Evolutionary conservation across 1,140 invertebrate genomes (phyloP).

Genomic region (Samia ricini): DNA sequence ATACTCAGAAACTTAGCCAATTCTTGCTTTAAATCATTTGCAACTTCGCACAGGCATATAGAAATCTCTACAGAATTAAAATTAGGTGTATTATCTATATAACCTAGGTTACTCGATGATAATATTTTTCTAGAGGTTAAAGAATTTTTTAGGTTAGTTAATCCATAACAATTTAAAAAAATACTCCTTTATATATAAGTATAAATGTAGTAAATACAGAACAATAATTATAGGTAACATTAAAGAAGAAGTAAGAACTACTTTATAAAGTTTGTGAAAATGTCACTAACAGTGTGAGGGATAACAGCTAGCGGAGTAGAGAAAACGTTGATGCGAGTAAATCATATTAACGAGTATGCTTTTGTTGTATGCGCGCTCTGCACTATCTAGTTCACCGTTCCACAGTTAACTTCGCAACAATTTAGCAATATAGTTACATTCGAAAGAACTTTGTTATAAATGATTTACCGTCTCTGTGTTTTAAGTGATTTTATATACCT

Average conservation of each 20-base stretch:
- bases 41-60: too few species aligned
- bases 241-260: slow-evolving; percentile 15
- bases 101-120: too few species aligned
- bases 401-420: slow-evolving; percentile 37
- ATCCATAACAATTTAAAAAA: too few species aligned
- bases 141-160: too few species aligned
- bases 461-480: neutral
- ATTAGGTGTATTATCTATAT: too few species aligned
- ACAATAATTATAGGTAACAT: too few species aligned
- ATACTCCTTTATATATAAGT: too few species aligned
- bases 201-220: too few species aligned
- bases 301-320: slow-evolving; percentile 20
- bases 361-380: slow-evolving; percentile 24
- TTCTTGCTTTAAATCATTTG: too few species aligned
- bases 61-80: too few species aligned
- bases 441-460: neutral
- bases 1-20: too few species aligned
- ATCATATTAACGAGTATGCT: slow-evolving; percentile 66
- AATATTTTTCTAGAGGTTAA: too few species aligned
- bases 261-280: slow-evolving; percentile 63
- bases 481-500: neutral
- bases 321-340: slow-evolving; percentile 34
- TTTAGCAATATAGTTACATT: slow-evolving; percentile 12
- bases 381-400: slow-evolving; percentile 34
- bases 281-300: slow-evolving; percentile 40